These are phyloP conservation scores for Notamacropus eugenii DNA, from an alignment of 2,797 vertebrate species.

Conservation along the genomic window DNA sequence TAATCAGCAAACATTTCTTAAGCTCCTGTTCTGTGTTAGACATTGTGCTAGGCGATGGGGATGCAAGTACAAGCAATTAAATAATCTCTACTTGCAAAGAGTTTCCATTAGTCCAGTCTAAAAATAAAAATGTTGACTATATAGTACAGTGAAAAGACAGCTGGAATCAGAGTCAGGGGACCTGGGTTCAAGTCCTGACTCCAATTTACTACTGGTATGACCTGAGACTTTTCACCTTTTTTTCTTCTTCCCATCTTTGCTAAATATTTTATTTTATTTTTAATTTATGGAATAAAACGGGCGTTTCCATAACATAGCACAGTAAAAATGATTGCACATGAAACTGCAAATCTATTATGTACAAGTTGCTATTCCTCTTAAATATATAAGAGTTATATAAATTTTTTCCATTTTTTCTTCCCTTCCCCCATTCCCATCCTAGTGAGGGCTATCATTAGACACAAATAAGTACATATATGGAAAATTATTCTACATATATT, in stretches of 20 bases:
- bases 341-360: neutral
- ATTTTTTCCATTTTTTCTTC: neutral
- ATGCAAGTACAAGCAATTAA: neutral
- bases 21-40: neutral
- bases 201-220: constrained; percentile 1
- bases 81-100: neutral
- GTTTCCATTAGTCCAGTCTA: neutral
- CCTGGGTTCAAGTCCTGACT: constrained; percentile 9
- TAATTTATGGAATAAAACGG: neutral
- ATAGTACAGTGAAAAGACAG: neutral
- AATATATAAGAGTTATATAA: neutral
- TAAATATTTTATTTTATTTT: neutral
- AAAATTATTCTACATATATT: neutral
- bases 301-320: neutral
- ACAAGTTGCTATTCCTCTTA: neutral
- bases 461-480: neutral
- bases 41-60: neutral
- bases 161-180: neutral
- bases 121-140: neutral
- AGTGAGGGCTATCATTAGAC: neutral
- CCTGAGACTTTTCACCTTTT: neutral
- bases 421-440: neutral
- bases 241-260: neutral
- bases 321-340: neutral
- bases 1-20: neutral